phyloP scores from a whole-genome alignment of 2,797 vertebrate genomes.

The Cryptoprocta ferox region DNA sequence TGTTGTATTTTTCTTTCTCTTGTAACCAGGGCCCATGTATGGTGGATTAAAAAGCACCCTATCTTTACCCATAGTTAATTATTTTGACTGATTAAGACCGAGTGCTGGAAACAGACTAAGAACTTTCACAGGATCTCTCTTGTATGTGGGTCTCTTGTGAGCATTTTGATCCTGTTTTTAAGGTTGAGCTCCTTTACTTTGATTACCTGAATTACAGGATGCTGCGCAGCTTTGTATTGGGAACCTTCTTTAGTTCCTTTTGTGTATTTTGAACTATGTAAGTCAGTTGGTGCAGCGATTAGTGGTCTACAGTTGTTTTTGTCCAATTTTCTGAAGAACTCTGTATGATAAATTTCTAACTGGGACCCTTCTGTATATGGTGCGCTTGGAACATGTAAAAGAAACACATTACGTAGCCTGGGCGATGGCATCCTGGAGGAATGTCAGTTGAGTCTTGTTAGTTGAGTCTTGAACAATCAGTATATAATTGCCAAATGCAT shows the following conservation, averaged over 20 bases:
- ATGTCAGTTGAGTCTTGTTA: background rate
- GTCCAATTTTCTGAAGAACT: background rate
- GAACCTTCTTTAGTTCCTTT: background rate
- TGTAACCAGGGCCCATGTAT: background rate
- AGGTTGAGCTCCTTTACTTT: background rate
- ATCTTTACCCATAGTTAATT: background rate
- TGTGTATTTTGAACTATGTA: background rate
- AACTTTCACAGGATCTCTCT: background rate
- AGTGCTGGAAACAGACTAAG: background rate
- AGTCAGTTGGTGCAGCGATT: background rate
- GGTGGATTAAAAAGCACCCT: background rate
- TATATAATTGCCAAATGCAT: background rate
- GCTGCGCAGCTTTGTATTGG: background rate
- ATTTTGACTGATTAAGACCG: background rate
- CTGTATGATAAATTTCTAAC: background rate
- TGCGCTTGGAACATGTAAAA: background rate
- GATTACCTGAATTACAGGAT: background rate
- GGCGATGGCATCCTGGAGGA: background rate
- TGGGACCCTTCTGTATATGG: background rate
- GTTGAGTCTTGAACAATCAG: background rate
- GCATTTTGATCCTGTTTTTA: constrained; percentile 30
- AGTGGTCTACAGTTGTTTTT: background rate
- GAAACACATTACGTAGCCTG: background rate
- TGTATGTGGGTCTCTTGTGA: background rate
- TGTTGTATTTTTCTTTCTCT: background rate